Evolutionary conservation across 2,113 vertebrate genomes (phyloP).

Genomic region (Eudyptes chrysolophus): DNA sequence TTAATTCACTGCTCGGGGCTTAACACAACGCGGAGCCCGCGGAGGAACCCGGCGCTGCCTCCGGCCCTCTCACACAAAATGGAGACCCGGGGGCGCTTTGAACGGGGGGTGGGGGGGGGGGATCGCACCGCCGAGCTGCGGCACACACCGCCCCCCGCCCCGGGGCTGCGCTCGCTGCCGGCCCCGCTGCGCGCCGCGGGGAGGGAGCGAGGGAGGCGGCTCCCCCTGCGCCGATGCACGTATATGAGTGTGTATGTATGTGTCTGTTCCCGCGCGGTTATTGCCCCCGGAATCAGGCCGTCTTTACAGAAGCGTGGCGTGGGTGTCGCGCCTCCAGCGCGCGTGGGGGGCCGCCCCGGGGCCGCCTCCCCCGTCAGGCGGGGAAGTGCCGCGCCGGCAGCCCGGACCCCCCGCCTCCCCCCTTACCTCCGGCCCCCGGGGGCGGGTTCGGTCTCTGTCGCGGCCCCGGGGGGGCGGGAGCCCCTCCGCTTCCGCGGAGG

Average conservation of each 20-base stretch:
- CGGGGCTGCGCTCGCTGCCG: no score
- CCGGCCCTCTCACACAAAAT: neutral
- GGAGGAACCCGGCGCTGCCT: neutral
- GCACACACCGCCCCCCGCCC: neutral
- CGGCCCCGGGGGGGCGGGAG: neutral
- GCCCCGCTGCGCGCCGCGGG: neutral
- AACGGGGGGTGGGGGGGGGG: neutral
- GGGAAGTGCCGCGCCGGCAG: neutral
- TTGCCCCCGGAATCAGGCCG: neutral
- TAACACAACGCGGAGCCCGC: conserved; percentile 17
- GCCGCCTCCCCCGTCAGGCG: neutral
- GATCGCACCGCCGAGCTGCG: neutral
- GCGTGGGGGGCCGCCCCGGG: neutral
- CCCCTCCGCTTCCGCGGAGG: neutral
- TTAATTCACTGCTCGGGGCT: conserved; percentile 53
- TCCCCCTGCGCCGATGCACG: neutral
- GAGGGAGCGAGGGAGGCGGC: neutral
- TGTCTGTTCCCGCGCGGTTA: neutral
- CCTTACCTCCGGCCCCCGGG: neutral
- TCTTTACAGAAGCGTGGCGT: neutral
- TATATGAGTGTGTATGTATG: no score
- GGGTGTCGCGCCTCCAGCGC: neutral
- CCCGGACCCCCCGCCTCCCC: neutral
- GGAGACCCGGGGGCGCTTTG: neutral
- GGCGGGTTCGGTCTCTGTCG: neutral